These are phyloP conservation scores for Drosophila punjabiensis DNA, from an alignment of 1,140 invertebrate species.

Conservation along the genomic window DNA sequence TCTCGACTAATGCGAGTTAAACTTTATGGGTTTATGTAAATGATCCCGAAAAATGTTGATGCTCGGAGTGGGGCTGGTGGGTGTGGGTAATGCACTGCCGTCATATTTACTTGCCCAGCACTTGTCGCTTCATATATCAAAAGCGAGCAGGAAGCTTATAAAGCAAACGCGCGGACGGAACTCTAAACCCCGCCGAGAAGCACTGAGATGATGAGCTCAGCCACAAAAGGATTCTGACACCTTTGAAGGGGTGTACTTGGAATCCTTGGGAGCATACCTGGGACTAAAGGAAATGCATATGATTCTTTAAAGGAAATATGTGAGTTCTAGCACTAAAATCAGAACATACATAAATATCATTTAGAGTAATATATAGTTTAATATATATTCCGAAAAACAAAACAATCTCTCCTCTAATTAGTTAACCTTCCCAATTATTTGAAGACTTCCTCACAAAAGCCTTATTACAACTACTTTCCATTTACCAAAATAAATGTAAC, in stretches of 20 bases:
- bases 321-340: too few relatives aligned
- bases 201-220: neutral
- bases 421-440: neutral
- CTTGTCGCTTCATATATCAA: constrained; percentile 67
- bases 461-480: neutral
- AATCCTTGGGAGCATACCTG: neutral
- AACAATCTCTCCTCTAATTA: neutral
- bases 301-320: neutral
- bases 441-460: neutral
- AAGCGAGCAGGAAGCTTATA: constrained; percentile 46
- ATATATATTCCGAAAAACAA: neutral
- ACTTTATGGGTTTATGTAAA: constrained; percentile 80
- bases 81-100: constrained; percentile 36
- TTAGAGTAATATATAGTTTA: neutral
- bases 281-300: neutral
- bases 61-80: neutral
- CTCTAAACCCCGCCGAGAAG: constrained; percentile 8
- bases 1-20: constrained; percentile 71
- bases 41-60: constrained; percentile 56
- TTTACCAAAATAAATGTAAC: neutral
- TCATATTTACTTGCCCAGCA: constrained; percentile 54
- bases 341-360: neutral
- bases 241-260: neutral
- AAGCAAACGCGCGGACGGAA: constrained; percentile 19
- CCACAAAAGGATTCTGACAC: neutral